Conservation (phyloP, 1,140 invertebrate genomes). For the Drosophila novamexicana region DNA sequence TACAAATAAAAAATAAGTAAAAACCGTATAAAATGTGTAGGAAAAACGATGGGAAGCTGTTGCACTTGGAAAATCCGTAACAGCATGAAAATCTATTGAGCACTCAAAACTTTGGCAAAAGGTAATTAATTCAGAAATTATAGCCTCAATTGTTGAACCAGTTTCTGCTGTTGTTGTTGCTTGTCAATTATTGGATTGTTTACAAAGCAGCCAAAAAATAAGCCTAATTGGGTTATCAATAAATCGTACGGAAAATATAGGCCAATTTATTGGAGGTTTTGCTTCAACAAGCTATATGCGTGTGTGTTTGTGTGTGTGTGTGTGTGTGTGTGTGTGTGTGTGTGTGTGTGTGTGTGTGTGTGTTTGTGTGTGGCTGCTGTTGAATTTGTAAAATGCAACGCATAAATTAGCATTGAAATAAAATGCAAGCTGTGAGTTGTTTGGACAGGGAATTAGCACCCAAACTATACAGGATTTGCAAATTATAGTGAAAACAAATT, state of each 20-base stretch:
- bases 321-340: not conserved
- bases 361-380: not conserved
- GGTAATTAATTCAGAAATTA: slow-evolving; percentile 50
- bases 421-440: slow-evolving; percentile 41
- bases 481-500: slow-evolving; percentile 44
- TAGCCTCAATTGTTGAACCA: slow-evolving; percentile 22
- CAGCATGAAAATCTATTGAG: slow-evolving; percentile 21
- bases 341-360: not conserved
- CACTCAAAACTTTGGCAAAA: slow-evolving; percentile 13
- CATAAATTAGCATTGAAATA: slow-evolving; percentile 47
- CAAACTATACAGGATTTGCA: slow-evolving; percentile 13
- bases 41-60: not conserved
- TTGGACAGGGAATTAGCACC: slow-evolving; percentile 42
- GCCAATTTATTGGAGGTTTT: slow-evolving; percentile 41
- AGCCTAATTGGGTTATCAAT: slow-evolving; percentile 65
- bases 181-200: slow-evolving; percentile 33
- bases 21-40: slow-evolving; percentile 3
- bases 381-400: slow-evolving; percentile 35
- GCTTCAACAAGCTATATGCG: slow-evolving; percentile 8
- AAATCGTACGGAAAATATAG: slow-evolving; percentile 58
- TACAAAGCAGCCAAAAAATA: slow-evolving; percentile 43
- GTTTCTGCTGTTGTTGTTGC: slow-evolving; percentile 4
- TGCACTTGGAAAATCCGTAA: slow-evolving; percentile 3
- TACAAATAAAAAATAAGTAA: not conserved
- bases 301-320: not conserved